These are phyloP conservation scores for Acleris cristana DNA, from an alignment of 2,888 invertebrate genomes.

Conservation along the genomic window DNA sequence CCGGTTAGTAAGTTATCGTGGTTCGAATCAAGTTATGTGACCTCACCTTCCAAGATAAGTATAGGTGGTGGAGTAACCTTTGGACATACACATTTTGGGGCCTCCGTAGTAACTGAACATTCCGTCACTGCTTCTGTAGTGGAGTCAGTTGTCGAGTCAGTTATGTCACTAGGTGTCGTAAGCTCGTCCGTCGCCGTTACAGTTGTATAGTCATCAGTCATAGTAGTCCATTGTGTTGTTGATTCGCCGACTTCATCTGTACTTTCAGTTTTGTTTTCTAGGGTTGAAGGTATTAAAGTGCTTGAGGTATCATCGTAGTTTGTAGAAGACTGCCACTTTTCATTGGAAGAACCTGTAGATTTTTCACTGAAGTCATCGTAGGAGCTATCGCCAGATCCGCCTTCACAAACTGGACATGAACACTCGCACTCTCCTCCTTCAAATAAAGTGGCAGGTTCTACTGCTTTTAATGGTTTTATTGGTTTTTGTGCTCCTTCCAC, in stretches of 20 bases:
- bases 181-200: constrained; percentile 40
- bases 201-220: constrained; percentile 42
- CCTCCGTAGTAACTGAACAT: constrained; percentile 52
- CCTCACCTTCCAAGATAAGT: constrained; percentile 94
- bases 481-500: constrained; percentile 61
- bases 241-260: constrained; percentile 37
- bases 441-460: constrained; percentile 49
- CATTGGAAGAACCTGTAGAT: constrained; percentile 45
- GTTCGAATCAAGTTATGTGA: constrained; percentile 63
- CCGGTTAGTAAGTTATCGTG: constrained; percentile 74
- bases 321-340: constrained; percentile 14
- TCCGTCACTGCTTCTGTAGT: constrained; percentile 56
- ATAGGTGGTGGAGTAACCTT: constrained; percentile 86
- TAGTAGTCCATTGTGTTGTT: constrained; percentile 43
- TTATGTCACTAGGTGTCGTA: constrained; percentile 44
- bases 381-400: constrained; percentile 75
- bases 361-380: constrained; percentile 67
- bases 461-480: constrained; percentile 52
- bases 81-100: constrained; percentile 70
- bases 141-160: constrained; percentile 52
- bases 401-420: constrained; percentile 87
- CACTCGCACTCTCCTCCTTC: constrained; percentile 89
- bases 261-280: constrained; percentile 42
- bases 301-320: constrained; percentile 37
- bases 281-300: constrained; percentile 43